phyloP scores from a whole-genome alignment of 1,140 invertebrate species.

The Colletes latitarsis region DNA sequence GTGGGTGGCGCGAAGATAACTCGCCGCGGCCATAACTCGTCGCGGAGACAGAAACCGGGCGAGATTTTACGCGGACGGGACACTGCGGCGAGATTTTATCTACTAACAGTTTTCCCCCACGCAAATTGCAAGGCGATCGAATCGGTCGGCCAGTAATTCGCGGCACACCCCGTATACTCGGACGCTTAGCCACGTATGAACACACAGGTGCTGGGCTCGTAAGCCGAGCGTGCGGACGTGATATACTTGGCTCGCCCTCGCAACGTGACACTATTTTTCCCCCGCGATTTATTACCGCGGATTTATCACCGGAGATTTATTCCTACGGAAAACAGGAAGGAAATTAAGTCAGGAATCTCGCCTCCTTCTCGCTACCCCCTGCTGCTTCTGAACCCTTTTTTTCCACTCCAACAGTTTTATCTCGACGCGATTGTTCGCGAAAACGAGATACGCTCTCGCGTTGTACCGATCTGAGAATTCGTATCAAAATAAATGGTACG shows the following conservation, averaged over 20 bases:
- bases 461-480: not conserved
- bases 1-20: conserved; percentile 1
- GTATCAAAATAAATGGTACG: not conserved
- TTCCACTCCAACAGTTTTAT: not conserved
- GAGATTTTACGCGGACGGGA: conserved; percentile 3
- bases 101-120: conserved; percentile 16
- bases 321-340: conserved; percentile 23
- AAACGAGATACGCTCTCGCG: not conserved
- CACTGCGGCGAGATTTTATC: conserved; percentile 26
- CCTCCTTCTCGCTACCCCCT: conserved; percentile 6
- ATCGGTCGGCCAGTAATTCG: not conserved
- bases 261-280: conserved; percentile 49
- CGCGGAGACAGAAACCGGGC: not conserved
- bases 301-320: conserved; percentile 58
- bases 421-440: not conserved
- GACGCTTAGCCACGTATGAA: conserved; percentile 15
- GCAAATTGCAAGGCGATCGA: conserved; percentile 36
- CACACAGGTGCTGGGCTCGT: conserved; percentile 26
- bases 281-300: conserved; percentile 39
- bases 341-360: conserved; percentile 48
- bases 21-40: not conserved
- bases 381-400: not conserved
- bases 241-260: conserved; percentile 31
- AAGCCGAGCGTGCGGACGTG: conserved; percentile 18
- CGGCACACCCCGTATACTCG: not conserved